Percentiles rank a stretch among this genome's conserved stretches.
Evolutionary conservation across 2,888 invertebrate genomes (phyloP).

Genomic region (Pyrocoelia pectoralis): DNA sequence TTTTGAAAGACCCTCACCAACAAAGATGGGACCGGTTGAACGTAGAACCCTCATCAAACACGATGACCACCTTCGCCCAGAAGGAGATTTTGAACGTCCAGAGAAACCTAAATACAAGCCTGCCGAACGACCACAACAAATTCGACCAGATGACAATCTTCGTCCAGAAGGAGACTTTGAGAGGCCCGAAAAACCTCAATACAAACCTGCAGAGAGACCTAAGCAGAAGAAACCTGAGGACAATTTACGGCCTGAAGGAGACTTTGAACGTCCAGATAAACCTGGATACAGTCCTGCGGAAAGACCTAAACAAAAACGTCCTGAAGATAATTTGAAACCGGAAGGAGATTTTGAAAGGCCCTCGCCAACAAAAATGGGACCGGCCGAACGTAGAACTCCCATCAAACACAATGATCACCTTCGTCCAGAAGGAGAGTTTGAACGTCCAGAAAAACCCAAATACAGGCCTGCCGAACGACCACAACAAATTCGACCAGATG

Average conservation of each 20-base stretch:
- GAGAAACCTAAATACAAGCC: constrained; percentile 54
- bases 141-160: constrained; percentile 65
- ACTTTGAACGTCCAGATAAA: constrained; percentile 51
- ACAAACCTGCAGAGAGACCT: constrained; percentile 51
- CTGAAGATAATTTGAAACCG: constrained; percentile 65
- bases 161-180: constrained; percentile 66
- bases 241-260: constrained; percentile 65
- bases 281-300: constrained; percentile 56
- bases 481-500: constrained; percentile 61
- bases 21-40: constrained; percentile 54
- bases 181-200: constrained; percentile 54
- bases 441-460: constrained; percentile 49
- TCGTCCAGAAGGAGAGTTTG: constrained; percentile 63
- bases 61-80: constrained; percentile 56
- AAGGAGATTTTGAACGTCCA: constrained; percentile 60
- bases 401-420: constrained; percentile 61
- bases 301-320: constrained; percentile 58
- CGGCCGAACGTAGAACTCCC: constrained; percentile 56
- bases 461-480: constrained; percentile 55
- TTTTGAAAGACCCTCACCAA: constrained; percentile 56
- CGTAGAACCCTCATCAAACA: constrained; percentile 50
- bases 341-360: constrained; percentile 60
- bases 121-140: constrained; percentile 57
- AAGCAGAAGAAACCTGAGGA: constrained; percentile 57
- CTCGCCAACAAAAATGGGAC: constrained; percentile 52